A percentile compares a stretch with the other conserved stretches of the same genome.
Conservation (phyloP, 2,888 invertebrate genomes). For the Drosophila limbata region DNA sequence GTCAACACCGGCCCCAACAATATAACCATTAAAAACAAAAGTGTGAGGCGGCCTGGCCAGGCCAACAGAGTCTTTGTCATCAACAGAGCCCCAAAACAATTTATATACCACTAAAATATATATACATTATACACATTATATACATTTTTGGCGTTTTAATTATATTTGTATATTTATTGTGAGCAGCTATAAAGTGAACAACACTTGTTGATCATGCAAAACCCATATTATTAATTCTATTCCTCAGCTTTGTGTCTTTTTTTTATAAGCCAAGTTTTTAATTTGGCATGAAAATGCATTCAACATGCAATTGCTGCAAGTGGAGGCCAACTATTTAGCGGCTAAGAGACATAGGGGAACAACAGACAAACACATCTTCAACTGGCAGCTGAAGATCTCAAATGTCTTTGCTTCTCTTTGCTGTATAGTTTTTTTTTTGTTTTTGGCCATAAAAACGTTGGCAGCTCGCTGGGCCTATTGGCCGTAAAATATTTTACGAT, state of each 20-base stretch:
- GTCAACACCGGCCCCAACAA: constrained; percentile 78
- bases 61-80: constrained; percentile 55
- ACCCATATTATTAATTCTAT: background rate
- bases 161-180: constrained; percentile 28
- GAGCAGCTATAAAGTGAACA: constrained; percentile 12
- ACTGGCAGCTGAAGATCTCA: constrained; percentile 48
- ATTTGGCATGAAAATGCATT: constrained; percentile 21
- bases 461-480: constrained; percentile 66
- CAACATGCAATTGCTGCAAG: constrained; percentile 14
- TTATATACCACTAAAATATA: constrained; percentile 38
- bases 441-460: constrained; percentile 70
- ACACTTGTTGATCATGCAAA: constrained; percentile 24
- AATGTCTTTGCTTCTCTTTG: constrained; percentile 6
- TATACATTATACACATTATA: constrained; percentile 26
- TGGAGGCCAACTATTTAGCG: constrained; percentile 21
- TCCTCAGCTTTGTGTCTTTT: background rate
- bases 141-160: constrained; percentile 38
- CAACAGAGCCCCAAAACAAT: constrained; percentile 42
- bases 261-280: constrained; percentile 1
- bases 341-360: constrained; percentile 11
- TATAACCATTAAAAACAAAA: constrained; percentile 57
- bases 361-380: constrained; percentile 23
- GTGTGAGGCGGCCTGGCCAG: constrained; percentile 26
- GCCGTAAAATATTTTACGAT: constrained; percentile 80
- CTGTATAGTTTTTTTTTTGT: constrained; percentile 8